Evolutionary conservation across 30 jellyfish, hydroid and myxozoan species (phyloP).

Genomic region (Hydractinia echinata): DNA sequence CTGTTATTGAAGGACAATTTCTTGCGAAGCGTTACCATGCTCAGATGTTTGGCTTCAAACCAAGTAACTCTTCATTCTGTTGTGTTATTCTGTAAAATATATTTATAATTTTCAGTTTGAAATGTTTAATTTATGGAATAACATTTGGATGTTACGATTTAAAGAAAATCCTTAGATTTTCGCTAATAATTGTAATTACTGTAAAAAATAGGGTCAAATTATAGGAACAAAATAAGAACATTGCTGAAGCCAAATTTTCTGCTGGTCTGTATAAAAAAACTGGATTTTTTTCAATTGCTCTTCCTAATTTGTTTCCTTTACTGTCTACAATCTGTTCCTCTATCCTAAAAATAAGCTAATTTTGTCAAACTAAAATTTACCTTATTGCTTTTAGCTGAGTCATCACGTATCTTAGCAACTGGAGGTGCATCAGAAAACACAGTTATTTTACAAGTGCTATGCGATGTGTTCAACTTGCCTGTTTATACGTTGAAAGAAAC

Average conservation of each 20-base stretch:
- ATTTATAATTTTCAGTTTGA: too few species aligned
- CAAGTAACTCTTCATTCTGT: slow-evolving; percentile 42
- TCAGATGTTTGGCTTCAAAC: slow-evolving; percentile 43
- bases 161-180: too few species aligned
- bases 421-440: slow-evolving; percentile 90
- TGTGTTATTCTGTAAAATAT: too few species aligned
- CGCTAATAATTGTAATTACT: not conserved
- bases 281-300: too few species aligned
- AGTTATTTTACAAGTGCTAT: slow-evolving; percentile 52
- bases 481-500: slow-evolving; percentile 58
- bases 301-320: too few species aligned
- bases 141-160: too few species aligned
- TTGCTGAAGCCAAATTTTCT: not conserved
- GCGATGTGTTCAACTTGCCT: slow-evolving; percentile 56
- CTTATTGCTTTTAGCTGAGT: not conserved
- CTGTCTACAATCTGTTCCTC: too few species aligned
- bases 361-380: not conserved
- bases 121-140: too few species aligned
- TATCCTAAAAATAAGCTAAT: not conserved
- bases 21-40: slow-evolving; percentile 73
- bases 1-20: slow-evolving; percentile 83
- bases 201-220: not conserved
- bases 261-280: too few species aligned
- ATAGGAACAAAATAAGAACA: not conserved
- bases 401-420: slow-evolving; percentile 79